Base-by-base conservation (phyloP, 2,113 vertebrate genomes). In the Carassius carassius region DNA sequence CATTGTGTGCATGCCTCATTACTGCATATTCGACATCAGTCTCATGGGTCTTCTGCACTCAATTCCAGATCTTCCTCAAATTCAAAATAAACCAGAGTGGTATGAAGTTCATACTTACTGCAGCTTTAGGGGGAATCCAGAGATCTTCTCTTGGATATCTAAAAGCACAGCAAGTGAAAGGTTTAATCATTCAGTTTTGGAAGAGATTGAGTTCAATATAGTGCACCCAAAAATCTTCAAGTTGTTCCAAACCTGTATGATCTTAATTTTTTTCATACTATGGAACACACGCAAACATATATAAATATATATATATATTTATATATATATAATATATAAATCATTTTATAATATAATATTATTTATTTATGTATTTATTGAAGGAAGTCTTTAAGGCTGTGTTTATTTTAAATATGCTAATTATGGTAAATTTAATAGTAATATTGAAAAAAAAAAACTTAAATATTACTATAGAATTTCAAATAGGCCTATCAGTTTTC, bases 21-120 rank as follows among this genome's bases (percentile, higher is more conserved):
- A 44, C 25, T 32, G 51, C 41, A 47, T 69, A 72, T 37, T 37
- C 37, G 29, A 47, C 14, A 74, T 62, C 4, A 14, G 80, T 56
- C 56, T 19, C 37, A 4, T 60, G 29, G 69, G 72, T 17, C 60
- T 67, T 80, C 75, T 80, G 60, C 7, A 44, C 51, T 14, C 9
- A 54, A 54, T 17, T 16, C 81, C 85, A 89, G 88, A 94, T 90
- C 90, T 91, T 89, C 60, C 14, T 90, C 82, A 92, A 90, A 91
- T 89, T 92, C 91, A 91, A 93, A 93, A 87, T 86, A 92, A 92
- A 93, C 91, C 94, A 79, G 73, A 54, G 74, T 80, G 79, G 85
- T 87, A 85, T 86, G 86, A 88, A 80, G 3, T 32, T 29, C 25
- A 65, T 65, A 35, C 78, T 78, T 44, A 79, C 5, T 80, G 75